phyloP scores from a whole-genome alignment of 1,140 invertebrate species.

The Zaprionus capensis region DNA sequence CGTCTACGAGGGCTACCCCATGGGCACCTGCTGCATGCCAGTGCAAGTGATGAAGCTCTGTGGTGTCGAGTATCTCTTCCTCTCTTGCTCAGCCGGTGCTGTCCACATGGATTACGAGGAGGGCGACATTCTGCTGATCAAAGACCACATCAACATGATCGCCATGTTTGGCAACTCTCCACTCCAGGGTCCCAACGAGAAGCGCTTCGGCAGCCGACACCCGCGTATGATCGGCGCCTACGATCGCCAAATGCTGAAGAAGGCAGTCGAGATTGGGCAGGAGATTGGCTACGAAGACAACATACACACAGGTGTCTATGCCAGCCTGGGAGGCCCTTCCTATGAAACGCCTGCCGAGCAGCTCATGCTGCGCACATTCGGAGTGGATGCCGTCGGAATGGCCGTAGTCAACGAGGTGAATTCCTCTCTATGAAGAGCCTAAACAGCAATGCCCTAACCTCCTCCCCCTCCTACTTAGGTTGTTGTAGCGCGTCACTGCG shows the following conservation, averaged over 20 bases:
- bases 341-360: slow-evolving; percentile 97
- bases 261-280: slow-evolving; percentile 89
- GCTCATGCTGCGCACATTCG: slow-evolving; percentile 90
- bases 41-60: slow-evolving; percentile 97
- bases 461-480: slow-evolving; percentile 42
- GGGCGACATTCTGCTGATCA: slow-evolving; percentile 97
- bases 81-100: slow-evolving; percentile 97
- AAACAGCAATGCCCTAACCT: background rate
- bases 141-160: slow-evolving; percentile 97
- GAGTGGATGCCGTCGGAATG: slow-evolving; percentile 97
- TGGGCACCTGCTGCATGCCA: slow-evolving; percentile 93
- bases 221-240: slow-evolving; percentile 95
- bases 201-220: slow-evolving; percentile 95
- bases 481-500: slow-evolving; percentile 91
- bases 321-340: slow-evolving; percentile 94
- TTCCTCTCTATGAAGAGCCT: background rate
- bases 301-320: slow-evolving; percentile 94
- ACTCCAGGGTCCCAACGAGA: slow-evolving; percentile 95
- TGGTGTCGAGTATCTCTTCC: slow-evolving; percentile 93
- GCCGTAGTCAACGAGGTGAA: slow-evolving; percentile 87
- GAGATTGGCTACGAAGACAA: slow-evolving; percentile 89
- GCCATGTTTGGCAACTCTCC: slow-evolving; percentile 93
- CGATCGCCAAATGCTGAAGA: slow-evolving; percentile 87
- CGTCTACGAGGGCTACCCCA: slow-evolving; percentile 94
- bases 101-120: slow-evolving; percentile 92